Conservation (phyloP, 2,113 vertebrate species). For the Ancistrus triradiatus region DNA sequence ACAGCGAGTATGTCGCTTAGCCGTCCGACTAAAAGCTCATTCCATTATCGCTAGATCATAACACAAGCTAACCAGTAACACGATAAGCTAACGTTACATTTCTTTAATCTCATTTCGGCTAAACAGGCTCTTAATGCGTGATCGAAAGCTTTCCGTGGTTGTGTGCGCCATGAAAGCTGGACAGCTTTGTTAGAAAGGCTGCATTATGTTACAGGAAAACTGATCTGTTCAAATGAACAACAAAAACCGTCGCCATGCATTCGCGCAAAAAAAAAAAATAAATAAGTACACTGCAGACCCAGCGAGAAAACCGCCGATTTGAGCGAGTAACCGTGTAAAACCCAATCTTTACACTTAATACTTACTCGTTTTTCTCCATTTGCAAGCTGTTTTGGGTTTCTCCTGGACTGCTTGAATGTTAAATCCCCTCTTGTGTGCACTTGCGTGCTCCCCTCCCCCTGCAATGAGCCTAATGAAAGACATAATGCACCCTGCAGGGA, state of each 20-base stretch:
- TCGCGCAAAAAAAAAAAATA: neutral
- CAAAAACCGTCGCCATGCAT: neutral
- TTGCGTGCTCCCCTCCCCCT: conserved; percentile 76
- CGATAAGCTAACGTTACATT: neutral
- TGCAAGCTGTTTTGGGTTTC: conserved; percentile 67
- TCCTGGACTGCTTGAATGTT: conserved; percentile 60
- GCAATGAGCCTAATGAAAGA: conserved; percentile 71
- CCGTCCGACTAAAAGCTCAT: too few species aligned
- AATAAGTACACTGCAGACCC: neutral
- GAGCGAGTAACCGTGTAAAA: neutral
- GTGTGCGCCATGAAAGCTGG: neutral
- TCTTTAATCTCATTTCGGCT: neutral
- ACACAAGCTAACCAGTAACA: neutral
- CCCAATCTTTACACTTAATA: conserved; percentile 40
- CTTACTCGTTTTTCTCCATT: conserved; percentile 82
- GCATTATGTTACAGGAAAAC: conserved; percentile 21
- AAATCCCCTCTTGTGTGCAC: conserved; percentile 73
- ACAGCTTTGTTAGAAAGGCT: conserved; percentile 3
- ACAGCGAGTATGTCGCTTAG: too few species aligned
- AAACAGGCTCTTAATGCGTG: too few species aligned
- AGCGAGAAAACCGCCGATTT: neutral
- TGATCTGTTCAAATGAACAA: conserved; percentile 19
- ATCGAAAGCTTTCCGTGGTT: too few species aligned
- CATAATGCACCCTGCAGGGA: conserved; percentile 60
- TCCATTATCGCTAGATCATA: neutral